Base-by-base conservation (phyloP, 2,797 vertebrate genomes). In the Arctocebus calabarensis region DNA sequence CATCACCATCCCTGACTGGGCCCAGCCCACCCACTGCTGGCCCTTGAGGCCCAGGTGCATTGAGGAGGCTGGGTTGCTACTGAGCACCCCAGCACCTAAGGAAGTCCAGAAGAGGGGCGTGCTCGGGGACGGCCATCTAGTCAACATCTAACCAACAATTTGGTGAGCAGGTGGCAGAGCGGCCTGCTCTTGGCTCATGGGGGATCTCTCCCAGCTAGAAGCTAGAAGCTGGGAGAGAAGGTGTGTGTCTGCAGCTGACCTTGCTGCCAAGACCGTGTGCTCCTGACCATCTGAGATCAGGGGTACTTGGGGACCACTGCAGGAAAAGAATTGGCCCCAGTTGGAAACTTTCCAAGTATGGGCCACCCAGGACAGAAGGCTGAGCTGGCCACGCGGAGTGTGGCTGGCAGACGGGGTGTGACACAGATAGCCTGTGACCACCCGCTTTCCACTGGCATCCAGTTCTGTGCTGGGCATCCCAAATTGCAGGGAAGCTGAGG, bases 321-420 rank as follows among this genome's bases (percentile, higher is more conserved):
- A 12, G 55, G 22, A 32, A 37, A 37, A 45, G 5, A n/a, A n/a
- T 9, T 13, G 14, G 68, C 32, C 43, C 86, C 34, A 16, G 79
- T 2, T 94, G 84, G 84, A 59, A 90, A 57, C 10, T 52, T 27
- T 37, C 83, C 68, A 70, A 32, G 52, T 29, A 32, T 9, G 3
- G n/a, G 37, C 68, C 19, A n/a, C 10, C 2, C 2, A 1, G 6
- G 8, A 0, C 1, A 2, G 19, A 23, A 40, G 27, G 13, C 91
- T 23, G n/a, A 40, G 29, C 34, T 0, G 0, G 27, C 17, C 7
- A 1, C 0, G 27, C 5, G 43, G 40, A 40, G 23, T 4, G 9
- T 34, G 29, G 61, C 66, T 12, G 74, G 43, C 83, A 7, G 91
- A 59, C 64, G 20, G 22, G 4, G 4, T 20, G 25, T 29, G 34